Base-by-base conservation (phyloP, 2,888 invertebrate genomes). In the Phytoseiulus persimilis region DNA sequence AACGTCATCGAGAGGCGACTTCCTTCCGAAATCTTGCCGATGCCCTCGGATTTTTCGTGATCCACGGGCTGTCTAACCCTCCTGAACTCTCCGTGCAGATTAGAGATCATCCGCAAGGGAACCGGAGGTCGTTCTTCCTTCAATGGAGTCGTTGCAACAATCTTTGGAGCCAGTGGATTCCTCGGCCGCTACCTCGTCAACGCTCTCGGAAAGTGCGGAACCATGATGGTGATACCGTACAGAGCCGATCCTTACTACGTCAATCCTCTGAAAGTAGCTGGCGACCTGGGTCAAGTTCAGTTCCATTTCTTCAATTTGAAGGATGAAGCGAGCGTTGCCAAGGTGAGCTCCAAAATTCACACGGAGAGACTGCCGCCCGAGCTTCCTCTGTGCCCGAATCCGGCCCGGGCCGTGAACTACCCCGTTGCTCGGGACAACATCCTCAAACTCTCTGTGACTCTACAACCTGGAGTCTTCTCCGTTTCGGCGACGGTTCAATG, bases 81-180 rank as follows among this genome's bases (percentile, higher is more conserved):
- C 39, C 9, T 39, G 3, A 9, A 39, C 9, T 39, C 39, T 39
- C 9, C 39, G 9, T 32, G 0, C 87, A 87, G 87, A 31, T 32
- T 87, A 33, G 87, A 87, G 18, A 2, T 87, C 87, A 32, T 83
- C 14, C 87, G 87, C 23, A 87, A 87, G 87, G 94, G 94, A 14
- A 92, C 92, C 83, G 94, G 94, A 32, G 99, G 98, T 31, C 95
- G 99, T 83, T 96, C 96, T 91, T 98, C 98, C 92, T 99, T 99
- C 93, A 99, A 96, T 93, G 99, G 99, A 0, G 94, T 96, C 90
- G 97, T 99, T 0, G 97, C 97, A n/a, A 99, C 99, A n/a, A 96
- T 99, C 0, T 98, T 99, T 93, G 99, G 99, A 90, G 95, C 95
- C 90, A 95, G 95, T 83, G 99, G 99, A 0, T 97, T 97, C 92